Evolutionary conservation across 2,797 vertebrate species (phyloP).

Genomic region (Gymnodraco acuticeps): DNA sequence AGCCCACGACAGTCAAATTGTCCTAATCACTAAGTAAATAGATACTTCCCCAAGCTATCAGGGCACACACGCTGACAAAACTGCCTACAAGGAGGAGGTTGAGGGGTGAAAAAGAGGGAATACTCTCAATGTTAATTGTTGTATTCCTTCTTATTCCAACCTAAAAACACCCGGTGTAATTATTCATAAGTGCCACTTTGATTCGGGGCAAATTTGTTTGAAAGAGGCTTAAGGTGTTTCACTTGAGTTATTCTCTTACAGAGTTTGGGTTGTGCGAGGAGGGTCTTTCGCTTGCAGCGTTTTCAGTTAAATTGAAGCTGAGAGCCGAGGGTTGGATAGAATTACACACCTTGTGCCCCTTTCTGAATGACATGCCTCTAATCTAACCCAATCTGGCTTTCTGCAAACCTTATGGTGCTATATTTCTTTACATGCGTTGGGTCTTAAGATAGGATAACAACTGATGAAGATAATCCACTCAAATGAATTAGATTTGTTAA

Average conservation of each 20-base stretch:
- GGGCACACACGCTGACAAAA: constrained; percentile 74
- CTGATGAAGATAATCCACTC: constrained; percentile 81
- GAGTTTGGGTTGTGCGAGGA: constrained; percentile 63
- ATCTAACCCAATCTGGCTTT: constrained; percentile 88
- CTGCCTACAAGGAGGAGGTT: constrained; percentile 55
- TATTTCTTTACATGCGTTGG: constrained; percentile 81
- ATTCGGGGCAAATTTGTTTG: constrained; percentile 83
- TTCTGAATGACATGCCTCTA: constrained; percentile 78
- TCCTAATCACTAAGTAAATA: constrained; percentile 90
- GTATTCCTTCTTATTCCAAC: constrained; percentile 84
- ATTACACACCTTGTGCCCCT: constrained; percentile 78
- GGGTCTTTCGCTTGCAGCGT: constrained; percentile 63
- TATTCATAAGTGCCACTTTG: constrained; percentile 88
- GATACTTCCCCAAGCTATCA: constrained; percentile 88
- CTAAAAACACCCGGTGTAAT: constrained; percentile 84
- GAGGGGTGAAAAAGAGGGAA: constrained; percentile 51
- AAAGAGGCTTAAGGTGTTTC: constrained; percentile 85
- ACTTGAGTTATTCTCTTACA: constrained; percentile 74
- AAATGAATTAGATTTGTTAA: constrained; percentile 78
- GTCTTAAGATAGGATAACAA: constrained; percentile 78
- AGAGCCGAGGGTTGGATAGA: constrained; percentile 69
- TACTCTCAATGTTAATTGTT: constrained; percentile 86
- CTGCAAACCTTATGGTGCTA: constrained; percentile 78
- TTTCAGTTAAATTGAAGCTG: constrained; percentile 78
- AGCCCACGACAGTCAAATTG: constrained; percentile 87